Conservation (phyloP, 1,140 invertebrate species). For the Pogonognathellus flavescens region DNA sequence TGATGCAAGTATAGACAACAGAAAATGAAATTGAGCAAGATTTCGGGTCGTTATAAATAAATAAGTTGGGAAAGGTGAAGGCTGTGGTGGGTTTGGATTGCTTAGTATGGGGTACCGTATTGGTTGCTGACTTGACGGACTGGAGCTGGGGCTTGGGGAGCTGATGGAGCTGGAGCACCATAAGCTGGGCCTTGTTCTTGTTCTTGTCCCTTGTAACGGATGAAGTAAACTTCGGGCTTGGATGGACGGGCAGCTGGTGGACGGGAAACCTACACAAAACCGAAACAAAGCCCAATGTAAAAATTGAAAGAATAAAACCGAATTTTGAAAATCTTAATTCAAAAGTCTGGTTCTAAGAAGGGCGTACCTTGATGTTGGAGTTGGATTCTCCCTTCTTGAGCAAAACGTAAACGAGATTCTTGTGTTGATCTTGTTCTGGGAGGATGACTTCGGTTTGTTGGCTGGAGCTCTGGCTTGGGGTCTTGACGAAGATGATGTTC, state of each 20-base stretch:
- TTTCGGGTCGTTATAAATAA: too few species aligned
- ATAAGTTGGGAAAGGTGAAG: too few species aligned
- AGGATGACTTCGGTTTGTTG: conserved; percentile 58
- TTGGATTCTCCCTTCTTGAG: conserved; percentile 88
- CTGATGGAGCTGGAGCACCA: not conserved
- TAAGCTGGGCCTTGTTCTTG: not conserved
- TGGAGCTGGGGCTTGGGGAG: conserved; percentile 4
- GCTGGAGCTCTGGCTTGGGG: conserved; percentile 3
- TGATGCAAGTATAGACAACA: too few species aligned
- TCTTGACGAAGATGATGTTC: conserved; percentile 57
- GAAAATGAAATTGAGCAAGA: too few species aligned
- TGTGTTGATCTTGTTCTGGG: conserved; percentile 75
- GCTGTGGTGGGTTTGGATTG: too few species aligned
- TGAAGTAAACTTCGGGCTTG: conserved; percentile 89
- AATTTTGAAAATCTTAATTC: too few species aligned
- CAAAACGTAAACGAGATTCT: conserved; percentile 88
- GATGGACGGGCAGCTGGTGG: conserved; percentile 75
- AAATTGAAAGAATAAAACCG: not conserved
- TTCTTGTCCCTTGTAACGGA: conserved; percentile 77
- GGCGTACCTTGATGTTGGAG: conserved; percentile 82
- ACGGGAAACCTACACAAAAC: not conserved
- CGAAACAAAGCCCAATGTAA: too few species aligned
- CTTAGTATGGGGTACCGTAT: too few species aligned
- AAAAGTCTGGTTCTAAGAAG: conserved; percentile 79
- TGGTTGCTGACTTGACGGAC: not conserved